Evolutionary conservation across 1,140 invertebrate genomes (phyloP), one percentile per base, ranked within the genome.

Genomic region (Nephila pilipes): DNA sequence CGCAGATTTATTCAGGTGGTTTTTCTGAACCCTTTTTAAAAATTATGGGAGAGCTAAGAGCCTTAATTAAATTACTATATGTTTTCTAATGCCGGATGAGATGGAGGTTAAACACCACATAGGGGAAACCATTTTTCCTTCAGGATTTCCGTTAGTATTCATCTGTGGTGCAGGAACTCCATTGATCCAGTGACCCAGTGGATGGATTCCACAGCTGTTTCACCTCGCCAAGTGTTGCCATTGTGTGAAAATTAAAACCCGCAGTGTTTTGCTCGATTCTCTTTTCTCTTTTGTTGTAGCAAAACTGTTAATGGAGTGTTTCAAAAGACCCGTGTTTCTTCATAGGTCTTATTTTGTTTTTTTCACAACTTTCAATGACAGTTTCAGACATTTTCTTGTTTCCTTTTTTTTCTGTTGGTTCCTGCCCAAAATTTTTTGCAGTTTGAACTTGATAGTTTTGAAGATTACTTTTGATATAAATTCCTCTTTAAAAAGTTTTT

Each of bases 121-220:
- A 69, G 65, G 29, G 65, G 79, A 81, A 81, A 81, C 16, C 18
- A 22, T 54, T 46, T 81, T 81, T 38, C 79, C 20, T 18, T 81
- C 20, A 46, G 79, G 79, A 81, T 81, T 81, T 81, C 79, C 79
- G 38, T 29, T 25, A 29, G 69, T n/a, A 8, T 25, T 36, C 69
- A 75, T 25, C n/a, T 29, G n/a, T 60, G 20, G 20, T 5, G 38
- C 79, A 81, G 79, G 79, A 81, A 81, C 36, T 81, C 10, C 79
- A 81, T 81, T 81, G 79, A 38, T 81, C 79, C 79, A 81, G 18
- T 81, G 79, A 81, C 79, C 79, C 25, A 81, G 36, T 22, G 65
- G 38, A 46, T n/a, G 22, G 79, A 81, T 81, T 69, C 65, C 65
- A 69, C 65, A 69, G 29, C 65, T 69, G 65, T 69, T 25, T 69